Base-by-base conservation (phyloP, 2,888 invertebrate genomes). In the Sturmia bella region DNA sequence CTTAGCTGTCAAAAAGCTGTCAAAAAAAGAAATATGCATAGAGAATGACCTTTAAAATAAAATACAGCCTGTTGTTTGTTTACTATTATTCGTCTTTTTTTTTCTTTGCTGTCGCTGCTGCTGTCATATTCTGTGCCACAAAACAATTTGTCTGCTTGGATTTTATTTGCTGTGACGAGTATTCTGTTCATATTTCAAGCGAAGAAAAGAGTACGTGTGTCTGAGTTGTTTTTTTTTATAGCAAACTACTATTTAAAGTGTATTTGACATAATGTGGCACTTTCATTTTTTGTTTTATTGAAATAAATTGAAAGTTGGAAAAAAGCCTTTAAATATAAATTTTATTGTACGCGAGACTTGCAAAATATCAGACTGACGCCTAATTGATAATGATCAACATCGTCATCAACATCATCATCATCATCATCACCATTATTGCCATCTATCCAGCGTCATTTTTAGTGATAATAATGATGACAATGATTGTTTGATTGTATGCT, bases 1-100 rank as follows among this genome's bases (percentile, higher is more conserved):
- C 85, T 86, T 88, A 89, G 88, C 87, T 89, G 88, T 89, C 89
- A 89, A 86, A 87, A 84, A 82, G 84, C 86, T 86, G 85, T 86
- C 88, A 89, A 84, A 86, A 85, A 85, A 80, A 73, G 61, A 76
- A 69, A 70, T 80, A 73, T 75, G 75, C 76, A 83, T 73, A 64
- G 66, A 72, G 74, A 70, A 72, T 88, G 87, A 88, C 89, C 87
- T 88, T 86, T 87, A 84, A 76, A 84, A 82, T 84, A 84, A 79
- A 69, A 80, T 39, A 59, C 68, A 70, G 66, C 39, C 74, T 69
- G 68, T 45, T 41, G 19, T 15, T 45, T 41, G 57, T 76, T 76
- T 57, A 41, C 63, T 68, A 32, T 72, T 56, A 27, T 32, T 4
- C 9, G 9, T 56, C 41, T 17, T 64, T 21, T 1, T 43, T 9